These are phyloP conservation scores for Campopleginae sp. DNA, from an alignment of 2,888 invertebrate genomes.

Conservation along the genomic window DNA sequence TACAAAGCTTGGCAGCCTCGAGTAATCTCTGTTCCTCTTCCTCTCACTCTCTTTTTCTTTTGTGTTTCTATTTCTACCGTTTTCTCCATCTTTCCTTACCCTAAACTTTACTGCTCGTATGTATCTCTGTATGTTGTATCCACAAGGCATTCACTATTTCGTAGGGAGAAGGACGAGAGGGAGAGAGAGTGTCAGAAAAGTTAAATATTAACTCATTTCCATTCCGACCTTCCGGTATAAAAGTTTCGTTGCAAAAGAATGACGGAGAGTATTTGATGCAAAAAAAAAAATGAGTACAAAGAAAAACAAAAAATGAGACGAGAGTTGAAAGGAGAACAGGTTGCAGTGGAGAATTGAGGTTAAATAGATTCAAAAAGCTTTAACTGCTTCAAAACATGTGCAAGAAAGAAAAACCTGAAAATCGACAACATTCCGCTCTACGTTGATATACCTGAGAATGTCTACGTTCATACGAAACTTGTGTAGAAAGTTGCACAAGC, in stretches of 20 bases:
- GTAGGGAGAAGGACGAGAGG: background rate
- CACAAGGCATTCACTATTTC: constrained; percentile 26
- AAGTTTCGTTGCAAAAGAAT: constrained; percentile 34
- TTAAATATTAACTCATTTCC: background rate
- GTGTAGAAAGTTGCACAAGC: constrained; percentile 15
- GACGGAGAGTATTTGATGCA: background rate
- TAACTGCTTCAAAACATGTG: background rate
- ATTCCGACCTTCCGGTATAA: background rate
- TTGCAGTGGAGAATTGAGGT: background rate
- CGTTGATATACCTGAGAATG: background rate
- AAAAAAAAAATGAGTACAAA: background rate
- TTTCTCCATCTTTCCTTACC: background rate
- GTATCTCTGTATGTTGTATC: constrained; percentile 25
- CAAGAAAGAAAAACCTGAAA: background rate
- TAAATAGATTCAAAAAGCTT: background rate
- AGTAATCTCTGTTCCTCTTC: constrained; percentile 19
- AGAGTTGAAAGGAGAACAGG: background rate
- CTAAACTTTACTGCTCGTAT: background rate
- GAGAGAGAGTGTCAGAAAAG: background rate
- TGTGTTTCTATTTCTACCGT: background rate
- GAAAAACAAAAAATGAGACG: background rate
- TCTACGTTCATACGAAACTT: background rate
- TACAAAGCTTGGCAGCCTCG: constrained; percentile 1
- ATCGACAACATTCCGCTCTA: background rate
- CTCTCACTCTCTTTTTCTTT: background rate